phyloP scores from a whole-genome alignment of 1,140 invertebrate species.

The Cardiocondyla obscurior region DNA sequence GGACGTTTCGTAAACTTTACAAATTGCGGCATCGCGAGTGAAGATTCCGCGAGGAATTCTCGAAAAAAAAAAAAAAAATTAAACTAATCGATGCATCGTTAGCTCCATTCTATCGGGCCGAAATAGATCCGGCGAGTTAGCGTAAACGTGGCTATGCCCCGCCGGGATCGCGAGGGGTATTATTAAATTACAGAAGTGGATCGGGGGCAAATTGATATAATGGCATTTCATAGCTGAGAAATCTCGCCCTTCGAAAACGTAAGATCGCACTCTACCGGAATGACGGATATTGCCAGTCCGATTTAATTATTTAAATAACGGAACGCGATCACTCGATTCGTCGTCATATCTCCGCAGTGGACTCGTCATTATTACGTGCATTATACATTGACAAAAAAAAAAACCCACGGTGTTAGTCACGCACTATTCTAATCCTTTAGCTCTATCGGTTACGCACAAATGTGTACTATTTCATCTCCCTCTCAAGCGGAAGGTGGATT shows the following conservation, averaged over 20 bases:
- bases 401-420: constrained; percentile 41
- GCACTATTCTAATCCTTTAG: constrained; percentile 38
- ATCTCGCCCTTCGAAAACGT: background rate
- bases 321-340: background rate
- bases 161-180: background rate
- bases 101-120: constrained; percentile 15
- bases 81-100: constrained; percentile 34
- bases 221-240: constrained; percentile 14
- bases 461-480: background rate
- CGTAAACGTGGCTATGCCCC: background rate
- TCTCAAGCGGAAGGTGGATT: constrained; percentile 1
- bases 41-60: background rate
- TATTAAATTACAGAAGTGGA: background rate
- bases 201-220: background rate
- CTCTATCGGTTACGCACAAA: constrained; percentile 17
- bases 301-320: constrained; percentile 24
- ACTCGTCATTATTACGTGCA: constrained; percentile 9
- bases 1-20: constrained; percentile 30
- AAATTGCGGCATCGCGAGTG: constrained; percentile 7
- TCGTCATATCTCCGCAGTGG: background rate
- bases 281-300: background rate
- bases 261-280: no score
- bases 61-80: no score
- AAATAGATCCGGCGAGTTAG: background rate
- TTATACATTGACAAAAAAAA: constrained; percentile 25